Conservation (phyloP, 1,140 invertebrate genomes). For the Muscidifurax raptorellus region DNA sequence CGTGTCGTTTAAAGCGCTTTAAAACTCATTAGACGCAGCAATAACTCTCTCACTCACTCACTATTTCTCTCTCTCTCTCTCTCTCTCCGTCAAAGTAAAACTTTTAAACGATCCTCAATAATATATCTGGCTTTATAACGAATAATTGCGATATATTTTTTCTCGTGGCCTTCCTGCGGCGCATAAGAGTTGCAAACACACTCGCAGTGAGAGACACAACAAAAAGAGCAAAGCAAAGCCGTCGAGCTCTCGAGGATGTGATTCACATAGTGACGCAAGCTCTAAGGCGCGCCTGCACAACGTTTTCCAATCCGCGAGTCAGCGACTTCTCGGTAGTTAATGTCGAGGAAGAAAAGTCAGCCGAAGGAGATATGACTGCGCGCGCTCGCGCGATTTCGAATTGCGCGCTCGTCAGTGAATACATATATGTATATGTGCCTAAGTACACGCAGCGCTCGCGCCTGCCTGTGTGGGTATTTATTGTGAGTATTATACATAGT, state of each 20-base stretch:
- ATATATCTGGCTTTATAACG: neutral
- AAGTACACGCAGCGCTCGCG: neutral
- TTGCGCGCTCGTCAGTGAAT: slow-evolving; percentile 12
- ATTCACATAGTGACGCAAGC: slow-evolving; percentile 69
- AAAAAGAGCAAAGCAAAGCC: neutral
- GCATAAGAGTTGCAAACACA: neutral
- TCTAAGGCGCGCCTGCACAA: slow-evolving; percentile 63
- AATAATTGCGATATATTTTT: neutral
- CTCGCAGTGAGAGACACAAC: neutral
- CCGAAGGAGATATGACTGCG: slow-evolving; percentile 51
- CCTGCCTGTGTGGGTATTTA: neutral
- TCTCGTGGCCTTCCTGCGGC: neutral
- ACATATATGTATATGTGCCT: neutral
- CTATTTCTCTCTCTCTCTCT: too few species aligned
- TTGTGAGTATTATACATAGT: neutral
- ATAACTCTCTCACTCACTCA: neutral
- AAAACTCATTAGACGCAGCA: neutral
- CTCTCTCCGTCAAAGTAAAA: too few species aligned
- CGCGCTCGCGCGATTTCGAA: slow-evolving; percentile 40
- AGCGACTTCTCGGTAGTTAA: slow-evolving; percentile 62
- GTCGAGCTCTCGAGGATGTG: slow-evolving; percentile 54
- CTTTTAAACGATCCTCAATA: neutral
- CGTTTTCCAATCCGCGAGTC: slow-evolving; percentile 63
- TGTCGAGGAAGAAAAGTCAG: slow-evolving; percentile 60
- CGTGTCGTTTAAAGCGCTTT: neutral